Percentiles rank a stretch among this genome's conserved stretches.
phyloP scores from a whole-genome alignment of 2,888 invertebrate species.

The Slavum lentiscoides region DNA sequence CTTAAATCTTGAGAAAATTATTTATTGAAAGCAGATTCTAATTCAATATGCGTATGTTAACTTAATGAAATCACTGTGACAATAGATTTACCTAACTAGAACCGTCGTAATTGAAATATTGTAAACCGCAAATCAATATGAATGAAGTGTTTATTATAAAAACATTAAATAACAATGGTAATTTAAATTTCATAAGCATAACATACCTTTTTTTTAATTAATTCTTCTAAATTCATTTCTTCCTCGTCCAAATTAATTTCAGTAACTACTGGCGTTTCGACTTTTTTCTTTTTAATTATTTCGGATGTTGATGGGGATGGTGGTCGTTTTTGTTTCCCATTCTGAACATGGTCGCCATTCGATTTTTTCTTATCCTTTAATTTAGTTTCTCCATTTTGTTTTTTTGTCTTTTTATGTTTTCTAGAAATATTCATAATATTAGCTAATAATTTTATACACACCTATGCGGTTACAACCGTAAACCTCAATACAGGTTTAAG shows the following conservation, averaged over 20 bases:
- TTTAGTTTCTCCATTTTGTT: slow-evolving; percentile 46
- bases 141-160: not conserved
- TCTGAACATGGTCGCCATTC: slow-evolving; percentile 36
- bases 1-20: no score
- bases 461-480: no score
- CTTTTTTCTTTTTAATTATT: slow-evolving; percentile 35
- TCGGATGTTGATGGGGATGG: slow-evolving; percentile 36
- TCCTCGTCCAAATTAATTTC: slow-evolving; percentile 64
- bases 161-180: not conserved
- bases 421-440: slow-evolving; percentile 14
- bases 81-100: no score
- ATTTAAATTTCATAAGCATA: not conserved
- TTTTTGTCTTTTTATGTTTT: slow-evolving; percentile 46
- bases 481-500: no score
- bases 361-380: slow-evolving; percentile 43
- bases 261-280: not conserved
- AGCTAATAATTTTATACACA: not conserved
- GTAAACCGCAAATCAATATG: no score
- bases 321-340: slow-evolving; percentile 49
- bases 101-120: no score
- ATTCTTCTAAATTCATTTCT: slow-evolving; percentile 82
- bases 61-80: no score
- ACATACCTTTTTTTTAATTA: slow-evolving; percentile 83
- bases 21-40: no score
- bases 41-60: no score